Evolutionary conservation across 2,888 invertebrate species (phyloP).

Genomic region (Brachyptera risi): DNA sequence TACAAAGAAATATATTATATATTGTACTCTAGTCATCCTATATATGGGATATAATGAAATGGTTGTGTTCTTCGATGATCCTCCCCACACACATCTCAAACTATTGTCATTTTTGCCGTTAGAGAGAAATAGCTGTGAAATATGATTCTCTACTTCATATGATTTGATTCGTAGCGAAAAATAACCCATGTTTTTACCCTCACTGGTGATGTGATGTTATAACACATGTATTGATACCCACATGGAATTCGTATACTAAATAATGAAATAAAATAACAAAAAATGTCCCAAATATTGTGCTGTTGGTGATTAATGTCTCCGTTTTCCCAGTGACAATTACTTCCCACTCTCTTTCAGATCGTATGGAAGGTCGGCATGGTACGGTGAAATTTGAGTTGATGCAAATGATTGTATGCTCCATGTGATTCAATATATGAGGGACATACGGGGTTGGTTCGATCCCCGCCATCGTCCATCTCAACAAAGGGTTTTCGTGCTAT

Average conservation of each 20-base stretch:
- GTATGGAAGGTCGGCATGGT: no score
- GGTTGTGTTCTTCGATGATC: conserved; percentile 18
- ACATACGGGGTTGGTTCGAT: no score
- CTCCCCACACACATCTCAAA: not conserved
- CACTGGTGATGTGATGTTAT: conserved; percentile 10
- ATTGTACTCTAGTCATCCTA: conserved; percentile 20
- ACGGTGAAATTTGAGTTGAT: no score
- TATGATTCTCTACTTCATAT: not conserved
- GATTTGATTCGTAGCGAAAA: not conserved
- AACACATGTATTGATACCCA: conserved; percentile 12
- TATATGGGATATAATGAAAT: conserved; percentile 14
- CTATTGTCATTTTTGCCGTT: conserved; percentile 13
- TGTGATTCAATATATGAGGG: no score
- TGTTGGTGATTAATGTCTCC: no score
- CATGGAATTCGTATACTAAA: not conserved
- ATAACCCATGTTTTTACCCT: conserved; percentile 19
- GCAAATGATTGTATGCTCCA: no score
- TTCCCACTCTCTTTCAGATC: no score
- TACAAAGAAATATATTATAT: conserved; percentile 4
- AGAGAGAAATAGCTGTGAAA: conserved; percentile 8
- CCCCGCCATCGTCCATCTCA: no score
- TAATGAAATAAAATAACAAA: conserved; percentile 5
- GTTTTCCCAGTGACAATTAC: no score
- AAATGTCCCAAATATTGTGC: no score
- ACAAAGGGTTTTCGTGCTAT: no score